Evolutionary conservation across 1,140 invertebrate species (phyloP), one percentile per base, ranked within the genome.

Genomic region (Brachionus rotundiformis): DNA sequence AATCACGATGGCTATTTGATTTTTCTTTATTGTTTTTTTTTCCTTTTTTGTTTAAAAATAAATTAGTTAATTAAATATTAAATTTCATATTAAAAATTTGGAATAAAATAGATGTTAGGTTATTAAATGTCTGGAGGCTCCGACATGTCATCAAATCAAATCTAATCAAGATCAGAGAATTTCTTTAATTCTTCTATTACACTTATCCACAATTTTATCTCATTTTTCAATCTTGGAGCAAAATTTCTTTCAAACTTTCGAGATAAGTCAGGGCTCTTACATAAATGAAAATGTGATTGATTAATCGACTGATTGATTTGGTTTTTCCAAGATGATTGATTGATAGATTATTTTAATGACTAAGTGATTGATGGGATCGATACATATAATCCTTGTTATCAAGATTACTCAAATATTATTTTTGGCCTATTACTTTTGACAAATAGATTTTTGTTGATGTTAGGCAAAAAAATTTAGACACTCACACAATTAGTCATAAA

Each of bases 261-360:
- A 54, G 47, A 54, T 54, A 54, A 54, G 47, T 54, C 47, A 54
- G 47, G 19, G n/a, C 39, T 41, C 39, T 63, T 63, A 63, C 29
- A 63, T 63, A 63, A 63, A 54, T 54, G 47, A 54, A 54, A 63
- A 63, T 63, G 61, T 63, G 61, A 63, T 63, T 63, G 61, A 63
- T 63, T 63, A 63, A 63, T 63, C 61, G 61, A 63, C 61, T 63
- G 61, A 63, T 63, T 63, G 61, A 63, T 63, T 63, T 29, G 29
- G 27, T 63, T 63, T 63, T 63, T 63, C 11, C 7, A 11, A 29
- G 29, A 63, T 63, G 61, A 63, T 63, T 63, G 61, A 63, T 63
- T 63, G 61, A 63, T 63, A 63, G 61, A 63, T 63, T 63, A 63
- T 63, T 63, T 63, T 63, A 63, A 63, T 63, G 61, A 63, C 61